A percentile compares a stretch with the other conserved stretches of the same genome.
Evolutionary conservation across 2,797 vertebrate genomes (phyloP).

Genomic region (Chaetophractus vellerosus): DNA sequence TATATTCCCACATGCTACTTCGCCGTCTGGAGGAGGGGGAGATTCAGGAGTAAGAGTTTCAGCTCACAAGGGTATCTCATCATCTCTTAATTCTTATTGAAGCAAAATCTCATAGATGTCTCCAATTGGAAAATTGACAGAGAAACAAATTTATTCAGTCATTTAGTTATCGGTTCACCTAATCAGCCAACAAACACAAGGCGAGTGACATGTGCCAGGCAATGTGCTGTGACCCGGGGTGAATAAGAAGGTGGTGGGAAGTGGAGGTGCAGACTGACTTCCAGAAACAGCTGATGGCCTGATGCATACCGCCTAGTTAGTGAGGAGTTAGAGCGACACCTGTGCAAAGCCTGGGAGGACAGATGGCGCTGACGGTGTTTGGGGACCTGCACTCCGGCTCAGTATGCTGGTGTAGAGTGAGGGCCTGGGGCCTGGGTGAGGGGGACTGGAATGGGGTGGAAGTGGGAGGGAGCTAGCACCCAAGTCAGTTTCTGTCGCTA

Average conservation of each 20-base stretch:
- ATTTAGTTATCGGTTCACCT: neutral
- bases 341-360: neutral
- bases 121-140: neutral
- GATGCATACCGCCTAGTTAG: neutral
- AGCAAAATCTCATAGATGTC: neutral
- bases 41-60: neutral
- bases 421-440: no score
- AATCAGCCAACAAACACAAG: neutral
- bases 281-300: neutral
- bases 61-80: neutral
- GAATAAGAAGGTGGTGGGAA: fast-evolving
- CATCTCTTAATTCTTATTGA: neutral
- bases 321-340: no score
- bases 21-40: neutral
- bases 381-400: neutral
- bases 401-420: neutral
- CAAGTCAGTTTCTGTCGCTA: neutral
- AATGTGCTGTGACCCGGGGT: neutral
- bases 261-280: neutral
- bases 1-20: neutral
- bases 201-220: neutral
- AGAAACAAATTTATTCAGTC: neutral
- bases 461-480: no score
- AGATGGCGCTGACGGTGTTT: neutral
- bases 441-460: neutral